Evolutionary conservation across 2,888 invertebrate species (phyloP), one percentile per base, ranked within the genome.

Genomic region (Pristionchus entomophagus): DNA sequence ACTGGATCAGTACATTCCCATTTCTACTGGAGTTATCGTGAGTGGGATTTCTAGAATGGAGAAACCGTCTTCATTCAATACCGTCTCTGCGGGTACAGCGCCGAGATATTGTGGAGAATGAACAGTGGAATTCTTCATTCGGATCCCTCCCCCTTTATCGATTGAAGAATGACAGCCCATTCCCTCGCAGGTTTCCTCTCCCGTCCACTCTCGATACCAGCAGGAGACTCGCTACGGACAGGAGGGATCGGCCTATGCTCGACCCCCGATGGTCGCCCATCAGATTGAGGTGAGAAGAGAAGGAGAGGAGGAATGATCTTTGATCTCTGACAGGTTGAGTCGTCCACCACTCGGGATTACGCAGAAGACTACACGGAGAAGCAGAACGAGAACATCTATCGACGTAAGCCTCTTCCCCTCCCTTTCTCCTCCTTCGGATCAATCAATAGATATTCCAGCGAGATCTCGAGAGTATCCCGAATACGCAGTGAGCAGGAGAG

Each of bases 1-100:
- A 59, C 53, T 82, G 51, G 82, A 82, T 26, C 82, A 82, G 59
- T 82, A 82, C 82, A 51, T 82, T 26, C 82, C 82, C 17, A 82
- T 82, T 26, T 38, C 35, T 0, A 82, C 82, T 14, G 82, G 41
- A 59, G 82, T 82, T 12, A 41, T 82, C 38, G 82, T 82, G 26
- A 82, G 59, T 4, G n/a, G n/a, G n/a, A n/a, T n/a, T n/a, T n/a
- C n/a, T n/a, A n/a, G n/a, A n/a, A n/a, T n/a, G n/a, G n/a, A n/a
- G n/a, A n/a, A n/a, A n/a, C n/a, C n/a, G n/a, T n/a, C n/a, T n/a
- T n/a, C n/a, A n/a, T n/a, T n/a, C 62, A 10, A 26, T 62, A 10
- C n/a, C n/a, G 12, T 10, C 10, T 62, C n/a, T 62, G 17, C 62
- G n/a, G n/a, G n/a, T n/a, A n/a, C n/a, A n/a, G n/a, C n/a, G n/a